A percentile compares a stretch with the other conserved stretches of the same genome.
Conservation (phyloP, 37 sponge, comb jelly and placozoan species). For the Diacarnus erythraeanus region DNA sequence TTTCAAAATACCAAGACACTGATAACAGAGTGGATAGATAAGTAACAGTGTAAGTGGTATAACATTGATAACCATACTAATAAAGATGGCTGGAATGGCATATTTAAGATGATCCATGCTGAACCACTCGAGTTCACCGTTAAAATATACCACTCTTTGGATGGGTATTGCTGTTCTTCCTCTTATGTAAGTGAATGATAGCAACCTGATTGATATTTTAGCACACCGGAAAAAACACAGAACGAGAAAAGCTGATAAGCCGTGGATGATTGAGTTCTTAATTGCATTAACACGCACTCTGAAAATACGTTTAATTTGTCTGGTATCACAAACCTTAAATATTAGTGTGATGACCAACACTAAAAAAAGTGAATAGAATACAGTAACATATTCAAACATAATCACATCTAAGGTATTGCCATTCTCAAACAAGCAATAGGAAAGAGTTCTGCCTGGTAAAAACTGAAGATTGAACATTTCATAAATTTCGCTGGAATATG, state of each 20-base stretch:
- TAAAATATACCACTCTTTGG: neutral
- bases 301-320: neutral
- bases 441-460: conserved; percentile 19
- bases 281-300: neutral
- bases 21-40: conserved; percentile 18
- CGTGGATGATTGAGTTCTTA: conserved; percentile 20
- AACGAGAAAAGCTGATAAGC: conserved; percentile 41
- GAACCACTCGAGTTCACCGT: conserved; percentile 32
- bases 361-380: conserved; percentile 27
- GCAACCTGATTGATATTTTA: conserved; percentile 18
- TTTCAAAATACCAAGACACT: conserved; percentile 2
- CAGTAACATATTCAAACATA: conserved; percentile 35
- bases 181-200: neutral
- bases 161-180: neutral
- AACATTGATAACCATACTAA: neutral
- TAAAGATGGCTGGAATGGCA: conserved; percentile 36
- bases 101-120: conserved; percentile 24
- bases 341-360: neutral
- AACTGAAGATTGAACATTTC: conserved; percentile 31
- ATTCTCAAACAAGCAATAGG: conserved; percentile 45
- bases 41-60: conserved; percentile 34
- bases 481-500: neutral
- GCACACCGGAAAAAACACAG: conserved; percentile 39
- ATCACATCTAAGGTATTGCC: conserved; percentile 31
- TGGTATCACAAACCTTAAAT: neutral